These are phyloP conservation scores for Arenaria interpres DNA, from an alignment of 2,113 vertebrate species.

Conservation along the genomic window DNA sequence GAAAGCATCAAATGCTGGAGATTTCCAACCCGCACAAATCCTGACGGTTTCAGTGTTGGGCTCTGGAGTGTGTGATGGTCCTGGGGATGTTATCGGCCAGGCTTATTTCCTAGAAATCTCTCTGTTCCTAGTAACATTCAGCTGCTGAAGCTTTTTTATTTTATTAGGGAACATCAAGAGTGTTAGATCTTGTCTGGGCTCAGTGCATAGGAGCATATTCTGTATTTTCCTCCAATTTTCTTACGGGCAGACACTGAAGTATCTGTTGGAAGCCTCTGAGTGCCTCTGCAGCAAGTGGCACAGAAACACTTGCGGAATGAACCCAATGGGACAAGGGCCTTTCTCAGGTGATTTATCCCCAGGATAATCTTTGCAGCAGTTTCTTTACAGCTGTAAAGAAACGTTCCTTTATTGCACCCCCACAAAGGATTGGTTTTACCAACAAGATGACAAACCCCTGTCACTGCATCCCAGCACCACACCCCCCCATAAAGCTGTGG, in stretches of 20 bases:
- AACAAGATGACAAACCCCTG: neutral
- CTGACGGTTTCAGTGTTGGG: neutral
- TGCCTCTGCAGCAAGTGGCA: neutral
- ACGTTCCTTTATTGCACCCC: neutral
- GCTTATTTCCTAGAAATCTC: neutral
- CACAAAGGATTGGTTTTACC: neutral
- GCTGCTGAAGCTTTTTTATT: neutral
- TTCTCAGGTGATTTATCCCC: neutral
- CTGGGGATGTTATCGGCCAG: neutral
- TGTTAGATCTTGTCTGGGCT: neutral
- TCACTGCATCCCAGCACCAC: neutral
- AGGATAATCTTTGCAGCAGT: neutral
- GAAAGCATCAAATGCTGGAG: neutral
- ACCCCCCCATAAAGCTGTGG: neutral
- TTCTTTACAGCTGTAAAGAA: neutral
- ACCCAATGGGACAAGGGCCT: neutral
- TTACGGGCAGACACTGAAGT: neutral
- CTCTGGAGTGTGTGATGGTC: neutral
- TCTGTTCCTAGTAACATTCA: neutral
- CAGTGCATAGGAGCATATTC: neutral
- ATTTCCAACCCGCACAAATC: neutral
- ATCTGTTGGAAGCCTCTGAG: neutral
- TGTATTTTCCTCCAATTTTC: neutral
- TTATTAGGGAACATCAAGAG: neutral
- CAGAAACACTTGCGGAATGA: neutral